Base-by-base conservation (phyloP, 2,888 invertebrate species). In the Metopia argyrocephala region DNA sequence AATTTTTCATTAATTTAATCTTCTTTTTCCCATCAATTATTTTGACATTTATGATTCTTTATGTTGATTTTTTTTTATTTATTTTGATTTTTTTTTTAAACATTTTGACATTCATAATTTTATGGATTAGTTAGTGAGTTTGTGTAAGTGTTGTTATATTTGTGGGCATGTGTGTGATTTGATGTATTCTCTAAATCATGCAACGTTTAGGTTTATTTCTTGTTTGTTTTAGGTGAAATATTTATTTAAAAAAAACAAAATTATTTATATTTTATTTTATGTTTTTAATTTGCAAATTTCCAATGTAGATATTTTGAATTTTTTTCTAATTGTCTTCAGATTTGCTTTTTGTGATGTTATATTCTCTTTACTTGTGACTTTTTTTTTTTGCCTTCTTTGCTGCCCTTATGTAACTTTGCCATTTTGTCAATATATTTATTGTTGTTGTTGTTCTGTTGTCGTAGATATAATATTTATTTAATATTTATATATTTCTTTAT, bases 261-360 rank as follows among this genome's bases (percentile, higher is more conserved):
- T 4, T 50, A 59, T 64, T 21, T 46, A 23, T 62, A 45, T 68
- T 64, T 64, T 65, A 62, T 61, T 52, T 20, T 71, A 57, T 54
- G 76, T 69, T 69, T 73, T 80, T 76, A 76, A 80, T 69, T 80
- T n/a, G n/a, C n/a, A n/a, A n/a, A n/a, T n/a, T n/a, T n/a, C n/a
- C n/a, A 76, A 76, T 69, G 76, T 65, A 80, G 74, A 80, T 76
- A 74, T 57, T 64, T 73, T 21, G 7, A 31, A 12, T 31, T 69
- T 31, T 7, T 20, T 45, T 46, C 15, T 54, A 23, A 23, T 56
- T 62, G 68, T 20, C 80, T 80, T 76, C 69, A 38, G 69, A 64
- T 69, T 52, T 69, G 57, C 76, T 68, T 31, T 56, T 69, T 52
- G 64, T 54, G 64, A 54, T 54, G 56, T 70, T 31, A 31, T 31